Evolutionary conservation across 2,113 vertebrate species (phyloP).

Genomic region (Columba janthina): DNA sequence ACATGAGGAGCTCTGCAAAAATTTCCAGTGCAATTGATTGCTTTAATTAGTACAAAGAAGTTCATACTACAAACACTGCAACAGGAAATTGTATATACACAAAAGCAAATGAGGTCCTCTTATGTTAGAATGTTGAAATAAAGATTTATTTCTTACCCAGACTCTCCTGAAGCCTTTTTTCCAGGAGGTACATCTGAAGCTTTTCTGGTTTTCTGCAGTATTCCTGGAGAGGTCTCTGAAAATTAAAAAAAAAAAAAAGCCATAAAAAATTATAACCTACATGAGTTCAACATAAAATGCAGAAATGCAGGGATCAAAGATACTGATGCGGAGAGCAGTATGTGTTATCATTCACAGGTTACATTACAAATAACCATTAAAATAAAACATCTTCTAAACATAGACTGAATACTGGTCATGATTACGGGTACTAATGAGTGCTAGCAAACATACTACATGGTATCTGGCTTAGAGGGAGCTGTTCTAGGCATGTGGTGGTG

Average conservation of each 20-base stretch:
- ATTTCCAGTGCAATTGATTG: background rate
- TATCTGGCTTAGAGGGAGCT: background rate
- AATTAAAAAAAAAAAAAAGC: background rate
- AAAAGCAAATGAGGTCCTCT: background rate
- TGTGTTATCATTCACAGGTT: background rate
- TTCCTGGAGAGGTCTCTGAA: background rate
- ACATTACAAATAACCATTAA: background rate
- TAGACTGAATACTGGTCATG: background rate
- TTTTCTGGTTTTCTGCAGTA: background rate
- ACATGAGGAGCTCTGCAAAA: background rate
- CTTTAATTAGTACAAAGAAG: background rate
- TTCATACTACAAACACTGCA: background rate
- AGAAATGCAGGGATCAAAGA: background rate
- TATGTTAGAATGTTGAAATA: background rate
- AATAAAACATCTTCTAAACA: background rate
- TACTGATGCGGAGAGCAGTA: background rate
- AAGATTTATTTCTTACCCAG: constrained; percentile 4
- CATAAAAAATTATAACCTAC: background rate
- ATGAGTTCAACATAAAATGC: background rate
- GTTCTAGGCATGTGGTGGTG: background rate
- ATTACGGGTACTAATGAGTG: background rate
- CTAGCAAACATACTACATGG: background rate
- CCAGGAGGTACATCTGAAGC: background rate
- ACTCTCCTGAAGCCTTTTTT: background rate
- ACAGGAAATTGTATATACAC: background rate